Evolutionary conservation across 1,140 invertebrate genomes (phyloP), one percentile per base, ranked within the genome.

Genomic region (Hylaeus volcanicus): DNA sequence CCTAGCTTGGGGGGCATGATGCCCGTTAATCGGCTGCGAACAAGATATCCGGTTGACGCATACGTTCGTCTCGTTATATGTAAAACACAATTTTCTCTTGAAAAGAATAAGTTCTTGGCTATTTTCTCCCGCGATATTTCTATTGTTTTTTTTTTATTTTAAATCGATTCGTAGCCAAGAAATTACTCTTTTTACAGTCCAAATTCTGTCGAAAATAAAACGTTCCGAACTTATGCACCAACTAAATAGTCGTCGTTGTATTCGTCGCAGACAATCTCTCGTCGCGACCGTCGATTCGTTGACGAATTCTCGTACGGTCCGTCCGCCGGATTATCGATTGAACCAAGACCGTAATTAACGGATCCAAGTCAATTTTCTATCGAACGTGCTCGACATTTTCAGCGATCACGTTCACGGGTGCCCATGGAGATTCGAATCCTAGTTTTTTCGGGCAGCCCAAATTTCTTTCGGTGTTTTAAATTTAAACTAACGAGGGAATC

Each of bases 271-370:
- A 84, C 58, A 6, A 48, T 48, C 45, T 8, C 37, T 14, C 53
- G 51, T 65, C 66, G 76, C 43, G 65, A 84, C 58, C 58, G 63
- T 37, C 74, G 71, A 82, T 70, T 53, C 56, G 39, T 60, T 68
- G 48, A 51, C 41, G 61, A 55, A 39, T 51, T 58, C 15, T 56
- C 39, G 53, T 60, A 61, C 48, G 53, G 15, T 55, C 64, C 48
- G 14, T 64, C 39, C 39, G 15, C 26, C 51, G 45, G 73, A 64
- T 74, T 39, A 64, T 45, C 71, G 26, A 61, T 73, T 51, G 53
- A 26, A 71, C 58, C 68, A 71, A 78, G 66, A 63, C 56, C 53
- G 74, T 48, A 78, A n/a, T 76, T 69, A 15, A 26, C 45, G 53
- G 56, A 15, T 45, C 15, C 15, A 9, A 5, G 45, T 37, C 66